Evolutionary conservation across 1,140 invertebrate species (phyloP).

Genomic region (Drosophila neocordata): DNA sequence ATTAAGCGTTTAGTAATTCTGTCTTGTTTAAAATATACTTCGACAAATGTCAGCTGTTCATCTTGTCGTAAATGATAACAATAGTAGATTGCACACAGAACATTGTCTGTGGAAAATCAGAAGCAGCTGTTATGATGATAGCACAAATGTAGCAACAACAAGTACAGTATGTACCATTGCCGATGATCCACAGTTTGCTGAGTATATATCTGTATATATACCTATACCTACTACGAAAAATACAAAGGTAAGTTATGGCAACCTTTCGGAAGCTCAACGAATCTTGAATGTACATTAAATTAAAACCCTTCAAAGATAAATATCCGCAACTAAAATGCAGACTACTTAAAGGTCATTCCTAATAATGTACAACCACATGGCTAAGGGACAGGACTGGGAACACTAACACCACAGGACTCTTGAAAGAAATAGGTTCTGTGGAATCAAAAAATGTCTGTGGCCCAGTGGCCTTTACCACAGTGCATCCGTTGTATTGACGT

Average conservation of each 20-base stretch:
- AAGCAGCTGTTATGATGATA: slow-evolving; percentile 18
- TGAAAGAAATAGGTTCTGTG: slow-evolving; percentile 24
- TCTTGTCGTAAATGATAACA: slow-evolving; percentile 48
- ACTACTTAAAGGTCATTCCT: slow-evolving; percentile 6
- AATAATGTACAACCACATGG: slow-evolving; percentile 66
- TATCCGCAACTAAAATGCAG: slow-evolving; percentile 2
- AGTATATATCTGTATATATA: background rate
- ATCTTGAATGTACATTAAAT: background rate
- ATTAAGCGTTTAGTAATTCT: slow-evolving; percentile 46
- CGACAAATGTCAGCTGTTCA: slow-evolving; percentile 76
- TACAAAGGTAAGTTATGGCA: too few relatives aligned
- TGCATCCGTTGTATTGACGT: slow-evolving; percentile 15
- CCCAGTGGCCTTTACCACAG: background rate
- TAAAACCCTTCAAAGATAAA: background rate
- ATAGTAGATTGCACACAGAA: slow-evolving; percentile 46
- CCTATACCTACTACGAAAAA: too few relatives aligned
- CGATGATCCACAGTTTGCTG: too few relatives aligned
- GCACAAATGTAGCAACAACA: background rate
- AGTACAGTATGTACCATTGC: too few relatives aligned
- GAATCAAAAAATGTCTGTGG: slow-evolving; percentile 44
- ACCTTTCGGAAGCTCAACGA: background rate
- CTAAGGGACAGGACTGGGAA: slow-evolving; percentile 16
- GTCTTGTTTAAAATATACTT: slow-evolving; percentile 64
- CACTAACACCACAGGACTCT: slow-evolving; percentile 22
- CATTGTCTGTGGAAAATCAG: slow-evolving; percentile 25